These are phyloP conservation scores for Myrmecophaga tridactyla DNA, from an alignment of 2,113 vertebrate species.

Conservation along the genomic window DNA sequence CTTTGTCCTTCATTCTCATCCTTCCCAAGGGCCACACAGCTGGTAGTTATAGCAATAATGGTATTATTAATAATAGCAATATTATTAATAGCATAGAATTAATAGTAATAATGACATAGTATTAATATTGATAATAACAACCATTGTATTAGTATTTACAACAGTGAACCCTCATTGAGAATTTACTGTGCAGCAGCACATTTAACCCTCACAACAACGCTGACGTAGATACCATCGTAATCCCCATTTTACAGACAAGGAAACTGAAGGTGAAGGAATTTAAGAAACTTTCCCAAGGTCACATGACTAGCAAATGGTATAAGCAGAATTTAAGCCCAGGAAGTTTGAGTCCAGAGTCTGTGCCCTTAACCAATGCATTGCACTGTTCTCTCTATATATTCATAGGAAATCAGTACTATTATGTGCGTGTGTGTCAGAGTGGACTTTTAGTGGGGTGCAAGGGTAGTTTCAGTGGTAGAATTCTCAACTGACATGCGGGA, in stretches of 20 bases:
- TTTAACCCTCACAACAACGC: background rate
- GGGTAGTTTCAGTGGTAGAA: too few species aligned
- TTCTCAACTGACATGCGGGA: too few species aligned
- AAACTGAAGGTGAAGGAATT: background rate
- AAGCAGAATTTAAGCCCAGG: background rate
- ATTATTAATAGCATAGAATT: too few species aligned
- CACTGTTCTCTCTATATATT: background rate
- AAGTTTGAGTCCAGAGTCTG: background rate
- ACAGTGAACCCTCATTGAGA: background rate
- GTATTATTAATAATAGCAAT: too few species aligned
- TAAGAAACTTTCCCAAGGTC: background rate
- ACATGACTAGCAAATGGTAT: background rate
- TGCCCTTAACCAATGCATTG: background rate
- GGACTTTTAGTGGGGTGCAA: too few species aligned
- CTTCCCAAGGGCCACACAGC: background rate
- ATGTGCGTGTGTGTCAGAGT: background rate
- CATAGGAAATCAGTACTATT: background rate
- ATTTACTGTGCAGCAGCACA: background rate
- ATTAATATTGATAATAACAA: background rate
- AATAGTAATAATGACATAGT: background rate
- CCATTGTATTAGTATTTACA: background rate
- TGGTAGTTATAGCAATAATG: too few species aligned
- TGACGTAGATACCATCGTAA: background rate
- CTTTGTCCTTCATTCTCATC: background rate
- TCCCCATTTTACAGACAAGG: background rate